A percentile compares a stretch with the other conserved stretches of the same genome.
These are phyloP conservation scores for Glaucopsyche alexis DNA, from an alignment of 2,888 invertebrate species.

Conservation along the genomic window DNA sequence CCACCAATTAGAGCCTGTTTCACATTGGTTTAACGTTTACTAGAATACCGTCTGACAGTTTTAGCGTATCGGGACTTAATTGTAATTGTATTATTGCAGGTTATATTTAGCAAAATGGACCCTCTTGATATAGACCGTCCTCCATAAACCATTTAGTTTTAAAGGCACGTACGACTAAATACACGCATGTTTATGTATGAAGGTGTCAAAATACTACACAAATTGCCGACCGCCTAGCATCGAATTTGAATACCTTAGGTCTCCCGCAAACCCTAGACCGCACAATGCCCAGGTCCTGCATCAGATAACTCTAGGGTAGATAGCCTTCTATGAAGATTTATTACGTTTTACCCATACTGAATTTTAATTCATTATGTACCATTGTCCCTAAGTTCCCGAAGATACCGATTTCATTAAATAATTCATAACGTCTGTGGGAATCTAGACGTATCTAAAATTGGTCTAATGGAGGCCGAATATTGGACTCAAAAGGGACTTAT, in stretches of 20 bases:
- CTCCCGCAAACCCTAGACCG: constrained; percentile 39
- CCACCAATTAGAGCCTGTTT: too few relatives aligned
- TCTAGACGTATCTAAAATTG: not conserved
- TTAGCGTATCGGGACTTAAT: too few relatives aligned
- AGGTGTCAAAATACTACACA: constrained; percentile 74
- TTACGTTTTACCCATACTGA: constrained; percentile 67
- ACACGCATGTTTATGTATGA: constrained; percentile 66
- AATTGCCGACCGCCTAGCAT: constrained; percentile 69
- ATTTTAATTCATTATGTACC: constrained; percentile 70
- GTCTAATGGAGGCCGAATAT: not conserved
- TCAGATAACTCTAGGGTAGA: constrained; percentile 70
- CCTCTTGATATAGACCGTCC: not conserved
- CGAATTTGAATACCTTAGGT: constrained; percentile 67
- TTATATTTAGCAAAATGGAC: not conserved
- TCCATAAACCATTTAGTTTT: not conserved
- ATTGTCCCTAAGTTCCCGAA: constrained; percentile 54
- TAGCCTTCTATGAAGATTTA: constrained; percentile 78
- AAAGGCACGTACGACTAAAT: not conserved
- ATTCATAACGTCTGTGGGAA: constrained; percentile 46
- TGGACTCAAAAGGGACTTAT: too few relatives aligned
- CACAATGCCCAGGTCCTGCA: constrained; percentile 50
- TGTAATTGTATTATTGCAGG: too few relatives aligned
- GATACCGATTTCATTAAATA: constrained; percentile 40
- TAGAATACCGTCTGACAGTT: too few relatives aligned
- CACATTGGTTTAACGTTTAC: too few relatives aligned